A percentile compares a stretch with the other conserved stretches of the same genome.
phyloP scores from a whole-genome alignment of 2,113 vertebrate species.

The Condylura cristata region DNA sequence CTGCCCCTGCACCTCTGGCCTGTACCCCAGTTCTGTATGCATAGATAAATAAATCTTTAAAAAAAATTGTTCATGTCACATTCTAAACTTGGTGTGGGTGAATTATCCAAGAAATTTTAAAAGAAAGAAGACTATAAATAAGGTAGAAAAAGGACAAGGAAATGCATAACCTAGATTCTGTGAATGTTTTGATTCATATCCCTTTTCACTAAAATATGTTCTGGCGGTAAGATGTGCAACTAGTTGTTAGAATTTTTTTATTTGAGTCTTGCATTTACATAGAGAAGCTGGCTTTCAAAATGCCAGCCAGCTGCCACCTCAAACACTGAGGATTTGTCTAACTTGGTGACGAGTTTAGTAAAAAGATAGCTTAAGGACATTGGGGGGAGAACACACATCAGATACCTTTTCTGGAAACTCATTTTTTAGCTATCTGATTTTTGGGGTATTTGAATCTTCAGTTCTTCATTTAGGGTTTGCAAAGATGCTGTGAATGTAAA shows the following conservation, averaged over 20 bases:
- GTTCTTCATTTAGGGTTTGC: slow-evolving; percentile 5
- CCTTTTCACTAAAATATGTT: slow-evolving; percentile 79
- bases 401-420: slow-evolving; percentile 59
- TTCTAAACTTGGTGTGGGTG: slow-evolving; percentile 19
- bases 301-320: slow-evolving; percentile 68
- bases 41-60: too few relatives aligned
- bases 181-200: slow-evolving; percentile 76
- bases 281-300: slow-evolving; percentile 74
- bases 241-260: slow-evolving; percentile 68
- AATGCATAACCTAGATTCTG: slow-evolving; percentile 76
- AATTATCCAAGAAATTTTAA: neutral
- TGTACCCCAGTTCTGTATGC: too few relatives aligned
- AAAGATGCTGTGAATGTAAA: neutral
- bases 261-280: slow-evolving; percentile 66
- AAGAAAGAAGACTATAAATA: slow-evolving; percentile 25
- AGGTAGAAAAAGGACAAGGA: slow-evolving; percentile 49
- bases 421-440: slow-evolving; percentile 1
- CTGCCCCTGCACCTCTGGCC: too few relatives aligned
- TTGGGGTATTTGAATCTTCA: slow-evolving; percentile 47
- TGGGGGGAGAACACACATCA: slow-evolving; percentile 22
- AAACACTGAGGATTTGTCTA: slow-evolving; percentile 57
- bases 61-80: neutral
- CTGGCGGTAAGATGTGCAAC: slow-evolving; percentile 76
- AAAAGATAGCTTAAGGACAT: slow-evolving; percentile 4
- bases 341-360: slow-evolving; percentile 57